phyloP scores from a whole-genome alignment of 2,888 invertebrate species.

The Drosophila subsilvestris region DNA sequence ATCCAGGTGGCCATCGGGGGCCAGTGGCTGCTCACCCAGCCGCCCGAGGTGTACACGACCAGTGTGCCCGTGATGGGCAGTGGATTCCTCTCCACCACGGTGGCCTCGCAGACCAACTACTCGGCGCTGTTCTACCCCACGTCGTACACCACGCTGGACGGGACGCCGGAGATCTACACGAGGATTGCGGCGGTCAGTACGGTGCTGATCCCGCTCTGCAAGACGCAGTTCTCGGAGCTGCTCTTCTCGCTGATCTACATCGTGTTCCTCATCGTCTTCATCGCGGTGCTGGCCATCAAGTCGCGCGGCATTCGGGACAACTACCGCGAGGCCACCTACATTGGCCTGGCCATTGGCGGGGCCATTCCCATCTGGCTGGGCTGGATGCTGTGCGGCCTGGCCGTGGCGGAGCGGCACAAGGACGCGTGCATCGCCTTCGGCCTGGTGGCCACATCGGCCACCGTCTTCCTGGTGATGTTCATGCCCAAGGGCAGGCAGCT shows the following conservation, averaged over 20 bases:
- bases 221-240: slow-evolving; percentile 89
- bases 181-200: slow-evolving; percentile 81
- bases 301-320: slow-evolving; percentile 96
- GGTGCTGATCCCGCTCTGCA: slow-evolving; percentile 85
- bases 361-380: slow-evolving; percentile 94
- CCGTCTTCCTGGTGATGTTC: slow-evolving; percentile 96
- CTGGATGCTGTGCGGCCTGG: slow-evolving; percentile 93
- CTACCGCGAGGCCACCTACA: slow-evolving; percentile 96
- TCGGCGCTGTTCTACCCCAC: slow-evolving; percentile 75
- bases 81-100: slow-evolving; percentile 70
- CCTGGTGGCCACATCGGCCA: slow-evolving; percentile 91
- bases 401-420: slow-evolving; percentile 90
- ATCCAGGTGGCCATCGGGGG: slow-evolving; percentile 94
- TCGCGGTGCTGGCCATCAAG: slow-evolving; percentile 92
- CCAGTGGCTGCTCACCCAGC: slow-evolving; percentile 93
- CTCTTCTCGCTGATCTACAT: slow-evolving; percentile 92
- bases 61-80: slow-evolving; percentile 82
- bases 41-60: slow-evolving; percentile 87
- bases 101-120: slow-evolving; percentile 74
- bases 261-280: slow-evolving; percentile 92
- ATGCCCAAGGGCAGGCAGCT: slow-evolving; percentile 96
- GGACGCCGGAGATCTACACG: slow-evolving; percentile 78
- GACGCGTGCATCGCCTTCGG: slow-evolving; percentile 96
- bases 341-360: slow-evolving; percentile 94
- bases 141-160: slow-evolving; percentile 67